phyloP scores from a whole-genome alignment of 2,113 vertebrate genomes.

The Melanerpes formicivorus region DNA sequence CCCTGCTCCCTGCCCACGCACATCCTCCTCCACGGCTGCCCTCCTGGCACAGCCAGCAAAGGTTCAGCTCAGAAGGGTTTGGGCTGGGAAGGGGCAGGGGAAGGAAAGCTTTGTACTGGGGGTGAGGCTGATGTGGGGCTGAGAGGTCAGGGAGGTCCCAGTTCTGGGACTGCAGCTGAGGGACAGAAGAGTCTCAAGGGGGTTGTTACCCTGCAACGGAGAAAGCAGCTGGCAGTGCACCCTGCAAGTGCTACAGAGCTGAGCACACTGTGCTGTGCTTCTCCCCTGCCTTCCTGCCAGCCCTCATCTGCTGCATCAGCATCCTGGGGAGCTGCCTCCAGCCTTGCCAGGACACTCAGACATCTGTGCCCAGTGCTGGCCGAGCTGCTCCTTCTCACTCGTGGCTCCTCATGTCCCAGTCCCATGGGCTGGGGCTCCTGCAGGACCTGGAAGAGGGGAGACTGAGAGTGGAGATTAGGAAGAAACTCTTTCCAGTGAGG shows the following conservation, averaged over 20 bases:
- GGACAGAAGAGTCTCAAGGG: not conserved
- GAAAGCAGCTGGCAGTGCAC: not conserved
- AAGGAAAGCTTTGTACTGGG: not conserved
- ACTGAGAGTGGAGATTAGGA: too few species aligned
- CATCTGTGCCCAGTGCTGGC: not conserved
- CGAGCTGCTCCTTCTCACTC: accelerated
- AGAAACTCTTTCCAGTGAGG: too few species aligned
- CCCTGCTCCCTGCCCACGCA: not conserved
- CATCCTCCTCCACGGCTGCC: not conserved
- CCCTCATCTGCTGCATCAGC: not conserved
- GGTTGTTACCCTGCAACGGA: accelerated
- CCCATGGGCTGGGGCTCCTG: not conserved
- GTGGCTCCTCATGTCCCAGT: not conserved
- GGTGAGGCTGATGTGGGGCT: not conserved
- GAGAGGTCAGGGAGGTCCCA: not conserved
- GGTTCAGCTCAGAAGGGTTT: not conserved
- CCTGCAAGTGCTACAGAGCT: not conserved
- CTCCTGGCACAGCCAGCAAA: not conserved
- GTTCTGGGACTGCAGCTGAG: accelerated
- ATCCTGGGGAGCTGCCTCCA: not conserved
- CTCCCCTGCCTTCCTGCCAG: not conserved
- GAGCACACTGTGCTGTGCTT: not conserved
- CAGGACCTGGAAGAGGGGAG: not conserved
- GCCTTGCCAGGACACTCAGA: not conserved
- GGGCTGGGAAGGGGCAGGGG: not conserved